Evolutionary conservation across 2,797 vertebrate genomes (phyloP), one percentile per base, ranked within the genome.

Genomic region (Xiphophorus birchmanni): DNA sequence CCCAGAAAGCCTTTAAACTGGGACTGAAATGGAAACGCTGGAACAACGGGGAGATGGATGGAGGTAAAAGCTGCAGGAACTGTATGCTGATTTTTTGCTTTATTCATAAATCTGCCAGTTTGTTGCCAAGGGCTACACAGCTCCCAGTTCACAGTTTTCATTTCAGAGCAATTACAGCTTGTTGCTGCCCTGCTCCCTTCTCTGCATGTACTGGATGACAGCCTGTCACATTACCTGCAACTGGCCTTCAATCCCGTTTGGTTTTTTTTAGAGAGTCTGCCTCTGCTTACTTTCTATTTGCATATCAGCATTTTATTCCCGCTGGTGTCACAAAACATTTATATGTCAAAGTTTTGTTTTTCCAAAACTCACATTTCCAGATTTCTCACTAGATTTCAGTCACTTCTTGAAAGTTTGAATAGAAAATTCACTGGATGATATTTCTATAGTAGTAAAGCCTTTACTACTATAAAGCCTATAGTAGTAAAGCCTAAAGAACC

Each of bases 151-250:
- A 82, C 76, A 78, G 63, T 75, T 81, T 89, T 93, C 75, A 91
- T 92, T 84, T 91, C 81, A 88, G 84, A 84, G 77, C 85, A 89
- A 90, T 94, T 91, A 89, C 78, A 73, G 50, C 76, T 75, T 73
- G 89, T 80, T 84, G 79, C 76, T 76, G 81, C 37, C 40, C 50
- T 5, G 0, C 65, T 72, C 69, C 69, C 69, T 78, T 48, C 52
- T 78, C 45, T 76, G 12, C 13, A 35, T 74, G 81, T 35, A n/a
- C 65, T 52, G 67, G 69, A 72, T 72, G 71, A 74, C 56, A 44
- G 78, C 76, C 47, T 48, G 83, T 74, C 82, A 76, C 75, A 73
- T 78, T 11, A 73, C 81, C 74, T 75, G 79, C 76, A 37, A 9
- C 69, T 72, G 69, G 69, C 69, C 69, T 72, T 71, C 69, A 72